Evolutionary conservation across 2,113 vertebrate species (phyloP).

Genomic region (Oenanthe oenanthe): DNA sequence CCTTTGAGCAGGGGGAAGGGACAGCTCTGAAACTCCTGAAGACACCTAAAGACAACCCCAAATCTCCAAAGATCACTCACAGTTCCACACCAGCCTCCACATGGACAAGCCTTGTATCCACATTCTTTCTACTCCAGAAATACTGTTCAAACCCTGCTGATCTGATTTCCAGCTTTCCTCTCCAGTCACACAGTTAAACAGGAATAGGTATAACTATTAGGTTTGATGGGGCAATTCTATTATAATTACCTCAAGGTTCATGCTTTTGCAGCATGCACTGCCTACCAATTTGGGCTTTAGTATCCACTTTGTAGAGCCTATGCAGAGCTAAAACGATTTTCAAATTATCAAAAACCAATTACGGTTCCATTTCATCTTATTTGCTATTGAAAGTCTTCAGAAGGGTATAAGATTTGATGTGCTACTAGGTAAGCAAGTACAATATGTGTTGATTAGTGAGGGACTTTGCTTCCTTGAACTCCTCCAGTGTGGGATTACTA

Average conservation of each 20-base stretch:
- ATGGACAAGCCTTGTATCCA: background rate
- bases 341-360: background rate
- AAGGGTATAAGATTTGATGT: background rate
- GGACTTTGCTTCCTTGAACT: background rate
- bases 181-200: background rate
- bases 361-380: background rate
- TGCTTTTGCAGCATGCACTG: background rate
- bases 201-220: background rate
- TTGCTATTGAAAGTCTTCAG: background rate
- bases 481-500: background rate
- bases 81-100: background rate
- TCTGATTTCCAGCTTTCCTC: background rate
- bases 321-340: background rate
- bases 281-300: background rate
- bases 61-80: background rate
- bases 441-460: background rate
- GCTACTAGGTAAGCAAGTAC: background rate
- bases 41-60: background rate
- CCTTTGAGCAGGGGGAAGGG: fast-evolving
- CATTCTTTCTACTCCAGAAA: background rate
- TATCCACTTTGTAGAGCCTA: background rate
- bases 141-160: background rate
- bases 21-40: background rate
- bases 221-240: background rate
- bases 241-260: background rate